Evolutionary conservation across 2,888 invertebrate species (phyloP).

Genomic region (Papilio protenor): DNA sequence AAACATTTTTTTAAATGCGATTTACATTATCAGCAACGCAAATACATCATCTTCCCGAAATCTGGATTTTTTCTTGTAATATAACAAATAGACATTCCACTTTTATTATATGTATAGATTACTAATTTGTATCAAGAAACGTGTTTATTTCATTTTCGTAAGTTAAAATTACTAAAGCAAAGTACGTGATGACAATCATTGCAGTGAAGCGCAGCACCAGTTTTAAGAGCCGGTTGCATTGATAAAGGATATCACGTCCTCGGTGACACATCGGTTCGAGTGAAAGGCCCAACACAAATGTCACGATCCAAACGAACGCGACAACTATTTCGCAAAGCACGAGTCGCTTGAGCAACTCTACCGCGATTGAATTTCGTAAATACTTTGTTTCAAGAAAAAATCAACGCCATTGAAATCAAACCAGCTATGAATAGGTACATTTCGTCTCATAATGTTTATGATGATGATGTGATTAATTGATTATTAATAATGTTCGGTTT

Average conservation of each 20-base stretch:
- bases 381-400: slow-evolving; percentile 61
- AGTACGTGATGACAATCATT: slow-evolving; percentile 20
- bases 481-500: too few species aligned
- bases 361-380: slow-evolving; percentile 67
- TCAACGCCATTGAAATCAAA: slow-evolving; percentile 38
- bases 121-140: background rate
- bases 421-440: slow-evolving; percentile 7
- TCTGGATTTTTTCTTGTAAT: too few species aligned
- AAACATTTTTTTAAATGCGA: too few species aligned
- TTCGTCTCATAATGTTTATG: background rate
- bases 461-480: too few species aligned
- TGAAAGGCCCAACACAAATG: slow-evolving; percentile 77
- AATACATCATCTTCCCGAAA: too few species aligned
- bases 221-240: slow-evolving; percentile 26
- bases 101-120: background rate
- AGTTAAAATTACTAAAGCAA: background rate
- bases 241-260: slow-evolving; percentile 42
- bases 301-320: slow-evolving; percentile 70
- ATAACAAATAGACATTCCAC: too few species aligned
- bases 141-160: background rate
- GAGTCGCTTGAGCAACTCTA: slow-evolving; percentile 64
- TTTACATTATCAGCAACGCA: too few species aligned
- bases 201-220: slow-evolving; percentile 28
- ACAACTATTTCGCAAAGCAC: slow-evolving; percentile 76
- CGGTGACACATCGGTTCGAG: slow-evolving; percentile 51